Evolutionary conservation across 2,113 vertebrate species (phyloP).

Genomic region (Leucosticte australis): DNA sequence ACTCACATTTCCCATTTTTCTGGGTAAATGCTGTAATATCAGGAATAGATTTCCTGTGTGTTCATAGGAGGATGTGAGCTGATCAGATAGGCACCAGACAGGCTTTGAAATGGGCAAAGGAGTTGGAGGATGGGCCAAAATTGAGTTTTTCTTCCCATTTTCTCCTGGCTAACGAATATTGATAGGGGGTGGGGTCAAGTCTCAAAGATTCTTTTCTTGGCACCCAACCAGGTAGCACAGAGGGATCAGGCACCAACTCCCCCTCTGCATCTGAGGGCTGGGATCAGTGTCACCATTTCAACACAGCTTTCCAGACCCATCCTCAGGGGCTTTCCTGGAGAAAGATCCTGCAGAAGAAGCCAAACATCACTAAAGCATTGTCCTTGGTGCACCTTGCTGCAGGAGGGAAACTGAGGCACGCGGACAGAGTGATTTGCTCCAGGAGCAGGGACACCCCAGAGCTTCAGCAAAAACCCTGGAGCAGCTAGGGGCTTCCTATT

Average conservation of each 20-base stretch:
- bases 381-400: neutral
- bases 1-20: neutral
- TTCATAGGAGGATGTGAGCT: fast-evolving
- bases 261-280: neutral
- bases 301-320: neutral
- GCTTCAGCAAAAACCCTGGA: neutral
- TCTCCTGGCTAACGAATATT: neutral
- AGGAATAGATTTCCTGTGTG: fast-evolving
- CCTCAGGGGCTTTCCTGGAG: neutral
- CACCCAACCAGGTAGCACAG: fast-evolving
- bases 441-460: neutral
- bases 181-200: fast-evolving
- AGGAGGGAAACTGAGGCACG: fast-evolving
- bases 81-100: fast-evolving
- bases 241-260: neutral
- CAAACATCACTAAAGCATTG: neutral
- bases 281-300: neutral
- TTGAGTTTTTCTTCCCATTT: neutral
- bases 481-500: neutral
- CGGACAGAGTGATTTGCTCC: fast-evolving
- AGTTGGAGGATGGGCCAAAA: neutral
- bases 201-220: neutral
- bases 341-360: neutral
- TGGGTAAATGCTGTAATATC: neutral
- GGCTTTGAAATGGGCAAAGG: neutral